Percentiles rank a stretch among this genome's conserved stretches.
Conservation (phyloP, 2,888 invertebrate genomes). For the Augochlorella aurata region DNA sequence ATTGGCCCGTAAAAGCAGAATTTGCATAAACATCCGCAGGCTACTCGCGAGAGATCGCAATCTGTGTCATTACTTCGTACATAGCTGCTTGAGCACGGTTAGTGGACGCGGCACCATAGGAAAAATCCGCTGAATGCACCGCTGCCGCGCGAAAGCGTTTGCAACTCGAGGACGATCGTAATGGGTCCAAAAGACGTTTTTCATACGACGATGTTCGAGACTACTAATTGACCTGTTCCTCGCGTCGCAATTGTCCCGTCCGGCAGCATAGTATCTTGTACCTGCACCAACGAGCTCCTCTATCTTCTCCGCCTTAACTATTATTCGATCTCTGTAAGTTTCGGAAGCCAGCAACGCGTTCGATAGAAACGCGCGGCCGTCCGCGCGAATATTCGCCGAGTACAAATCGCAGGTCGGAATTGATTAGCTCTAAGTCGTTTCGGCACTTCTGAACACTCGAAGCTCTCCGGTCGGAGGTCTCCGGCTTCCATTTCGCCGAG, state of each 20-base stretch:
- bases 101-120: neutral
- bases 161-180: neutral
- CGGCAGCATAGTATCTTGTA: too few species aligned
- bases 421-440: constrained; percentile 25
- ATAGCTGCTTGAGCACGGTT: constrained; percentile 7
- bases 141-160: neutral
- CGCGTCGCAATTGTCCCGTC: too few species aligned
- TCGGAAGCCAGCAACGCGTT: too few species aligned
- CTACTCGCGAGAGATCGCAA: constrained; percentile 11
- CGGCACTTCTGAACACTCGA: constrained; percentile 25
- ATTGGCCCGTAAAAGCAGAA: constrained; percentile 2
- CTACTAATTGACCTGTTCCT: too few species aligned
- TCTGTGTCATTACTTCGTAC: constrained; percentile 5
- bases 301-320: too few species aligned
- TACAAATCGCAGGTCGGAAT: constrained; percentile 24
- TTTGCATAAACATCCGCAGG: constrained; percentile 1
- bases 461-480: constrained; percentile 7
- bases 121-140: neutral
- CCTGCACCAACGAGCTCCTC: too few species aligned
- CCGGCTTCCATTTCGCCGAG: constrained; percentile 21
- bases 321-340: too few species aligned
- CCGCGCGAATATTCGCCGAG: neutral
- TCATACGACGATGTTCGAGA: too few species aligned
- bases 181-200: neutral
- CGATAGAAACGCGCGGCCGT: too few species aligned